phyloP scores from a whole-genome alignment of 1,140 invertebrate species.

The Colletes gigas region DNA sequence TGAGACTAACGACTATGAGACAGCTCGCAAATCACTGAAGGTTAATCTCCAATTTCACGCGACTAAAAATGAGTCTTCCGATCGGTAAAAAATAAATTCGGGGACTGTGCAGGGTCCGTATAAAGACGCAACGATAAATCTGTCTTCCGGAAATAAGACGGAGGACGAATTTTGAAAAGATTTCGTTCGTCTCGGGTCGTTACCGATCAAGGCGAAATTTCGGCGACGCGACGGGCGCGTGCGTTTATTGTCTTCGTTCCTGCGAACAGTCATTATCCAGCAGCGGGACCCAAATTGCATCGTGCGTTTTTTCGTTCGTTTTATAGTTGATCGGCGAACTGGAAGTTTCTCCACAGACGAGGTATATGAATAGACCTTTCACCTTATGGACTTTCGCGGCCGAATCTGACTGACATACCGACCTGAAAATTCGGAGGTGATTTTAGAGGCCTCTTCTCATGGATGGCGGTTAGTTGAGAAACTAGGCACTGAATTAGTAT shows the following conservation, averaged over 20 bases:
- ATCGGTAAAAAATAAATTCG: too few relatives aligned
- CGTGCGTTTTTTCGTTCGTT: slow-evolving; percentile 26
- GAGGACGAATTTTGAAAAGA: background rate
- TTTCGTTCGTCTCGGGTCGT: background rate
- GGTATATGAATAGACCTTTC: too few relatives aligned
- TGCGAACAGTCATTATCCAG: slow-evolving; percentile 50
- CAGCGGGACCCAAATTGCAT: slow-evolving; percentile 44
- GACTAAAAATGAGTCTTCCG: background rate
- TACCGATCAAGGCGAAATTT: slow-evolving; percentile 2
- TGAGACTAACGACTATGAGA: slow-evolving; percentile 56
- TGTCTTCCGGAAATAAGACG: too few relatives aligned
- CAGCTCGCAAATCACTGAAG: background rate
- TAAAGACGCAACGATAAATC: too few relatives aligned
- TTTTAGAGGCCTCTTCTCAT: too few relatives aligned
- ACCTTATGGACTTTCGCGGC: too few relatives aligned
- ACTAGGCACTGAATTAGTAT: too few relatives aligned
- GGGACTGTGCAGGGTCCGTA: too few relatives aligned
- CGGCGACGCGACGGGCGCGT: background rate
- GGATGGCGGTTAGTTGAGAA: too few relatives aligned
- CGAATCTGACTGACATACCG: too few relatives aligned
- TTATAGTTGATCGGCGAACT: slow-evolving; percentile 18
- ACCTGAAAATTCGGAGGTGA: too few relatives aligned
- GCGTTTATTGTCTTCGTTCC: slow-evolving; percentile 46
- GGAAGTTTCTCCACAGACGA: slow-evolving; percentile 18
- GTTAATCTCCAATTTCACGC: background rate